phyloP scores from a whole-genome alignment of 2,888 invertebrate genomes.

The Drosophila helvetica region DNA sequence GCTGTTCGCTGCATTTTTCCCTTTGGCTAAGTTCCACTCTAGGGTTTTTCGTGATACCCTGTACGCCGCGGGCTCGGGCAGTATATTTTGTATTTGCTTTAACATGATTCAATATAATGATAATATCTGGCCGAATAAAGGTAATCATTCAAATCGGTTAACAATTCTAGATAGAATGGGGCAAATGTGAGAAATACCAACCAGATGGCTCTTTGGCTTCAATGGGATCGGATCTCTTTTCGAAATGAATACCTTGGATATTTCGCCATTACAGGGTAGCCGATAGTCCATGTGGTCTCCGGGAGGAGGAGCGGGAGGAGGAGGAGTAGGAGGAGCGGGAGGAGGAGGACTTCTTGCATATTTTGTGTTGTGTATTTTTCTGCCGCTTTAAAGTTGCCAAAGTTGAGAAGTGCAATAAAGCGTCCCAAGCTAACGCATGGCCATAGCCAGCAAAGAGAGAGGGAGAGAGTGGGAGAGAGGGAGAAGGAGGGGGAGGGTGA shows the following conservation, averaged over 20 bases:
- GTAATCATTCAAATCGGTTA: no score
- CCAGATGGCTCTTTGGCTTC: background rate
- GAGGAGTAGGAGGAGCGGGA: no score
- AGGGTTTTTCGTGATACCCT: background rate
- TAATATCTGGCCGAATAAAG: no score
- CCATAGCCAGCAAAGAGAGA: background rate
- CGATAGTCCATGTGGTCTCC: background rate
- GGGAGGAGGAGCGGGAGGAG: no score
- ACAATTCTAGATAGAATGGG: no score
- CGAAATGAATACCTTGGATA: no score
- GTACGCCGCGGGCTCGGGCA: background rate
- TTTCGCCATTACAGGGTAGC: background rate
- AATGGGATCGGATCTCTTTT: background rate
- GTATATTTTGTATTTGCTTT: no score
- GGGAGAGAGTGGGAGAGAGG: background rate
- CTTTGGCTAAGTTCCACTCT: conserved; percentile 15
- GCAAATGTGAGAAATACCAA: no score
- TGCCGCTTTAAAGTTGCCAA: conserved; percentile 34
- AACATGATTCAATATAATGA: no score
- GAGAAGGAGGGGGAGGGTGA: background rate
- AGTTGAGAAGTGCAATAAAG: conserved; percentile 47
- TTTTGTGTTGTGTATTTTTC: conserved; percentile 13
- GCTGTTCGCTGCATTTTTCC: conserved; percentile 28
- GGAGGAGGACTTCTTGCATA: background rate
- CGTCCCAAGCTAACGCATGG: conserved; percentile 21